Conservation (phyloP, 2,113 vertebrate genomes). For the Otocyon megalotis region DNA sequence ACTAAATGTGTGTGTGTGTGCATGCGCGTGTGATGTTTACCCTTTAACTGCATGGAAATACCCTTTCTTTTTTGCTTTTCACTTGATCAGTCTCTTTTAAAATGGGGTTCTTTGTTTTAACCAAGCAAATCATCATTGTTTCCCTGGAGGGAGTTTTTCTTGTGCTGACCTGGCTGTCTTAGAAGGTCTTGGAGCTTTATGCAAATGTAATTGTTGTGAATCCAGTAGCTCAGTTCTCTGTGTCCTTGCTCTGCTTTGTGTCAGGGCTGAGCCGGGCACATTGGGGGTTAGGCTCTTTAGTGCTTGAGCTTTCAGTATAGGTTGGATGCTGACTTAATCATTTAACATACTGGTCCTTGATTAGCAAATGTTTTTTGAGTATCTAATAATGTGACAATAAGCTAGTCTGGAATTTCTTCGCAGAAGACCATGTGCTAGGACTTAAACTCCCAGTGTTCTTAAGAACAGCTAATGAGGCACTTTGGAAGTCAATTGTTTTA, state of each 20-base stretch:
- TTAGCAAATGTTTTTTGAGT: background rate
- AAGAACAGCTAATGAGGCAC: background rate
- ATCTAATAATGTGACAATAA: background rate
- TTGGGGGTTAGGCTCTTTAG: background rate
- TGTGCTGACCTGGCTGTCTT: conserved; percentile 13
- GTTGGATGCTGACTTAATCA: background rate
- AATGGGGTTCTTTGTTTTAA: conserved; percentile 75
- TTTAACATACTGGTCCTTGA: background rate
- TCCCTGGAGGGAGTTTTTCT: conserved; percentile 64
- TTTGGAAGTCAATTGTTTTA: conserved; percentile 7
- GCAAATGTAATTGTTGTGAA: background rate
- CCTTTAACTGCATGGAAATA: conserved; percentile 70
- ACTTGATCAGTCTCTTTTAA: conserved; percentile 41
- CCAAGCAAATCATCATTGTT: conserved; percentile 6
- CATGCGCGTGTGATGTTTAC: background rate
- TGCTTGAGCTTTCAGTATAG: background rate
- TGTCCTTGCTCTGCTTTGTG: background rate
- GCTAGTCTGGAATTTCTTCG: conserved; percentile 1
- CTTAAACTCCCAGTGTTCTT: background rate
- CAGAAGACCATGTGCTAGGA: background rate
- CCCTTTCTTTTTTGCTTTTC: conserved; percentile 55
- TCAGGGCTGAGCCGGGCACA: background rate
- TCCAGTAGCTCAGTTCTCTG: background rate
- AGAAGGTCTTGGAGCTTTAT: background rate
- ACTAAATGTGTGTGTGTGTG: background rate